phyloP scores from a whole-genome alignment of 2,113 vertebrate species.

The Peromyscus maniculatus region DNA sequence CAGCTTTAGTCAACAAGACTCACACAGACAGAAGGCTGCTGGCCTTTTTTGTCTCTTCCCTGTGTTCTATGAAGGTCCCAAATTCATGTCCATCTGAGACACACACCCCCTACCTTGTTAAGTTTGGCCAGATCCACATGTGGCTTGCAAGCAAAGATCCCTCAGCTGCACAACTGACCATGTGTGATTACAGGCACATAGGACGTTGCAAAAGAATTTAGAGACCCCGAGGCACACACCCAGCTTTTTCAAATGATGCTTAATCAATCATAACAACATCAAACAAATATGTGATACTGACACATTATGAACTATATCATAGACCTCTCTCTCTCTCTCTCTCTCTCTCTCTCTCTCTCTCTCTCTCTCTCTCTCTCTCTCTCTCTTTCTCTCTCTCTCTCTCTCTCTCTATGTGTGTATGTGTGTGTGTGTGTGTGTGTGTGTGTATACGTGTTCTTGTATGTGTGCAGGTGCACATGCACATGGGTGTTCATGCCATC shows the following conservation, averaged over 20 bases:
- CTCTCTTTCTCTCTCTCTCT: no score
- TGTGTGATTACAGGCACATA: no score
- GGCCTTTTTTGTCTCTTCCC: accelerated
- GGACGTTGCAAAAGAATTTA: background rate
- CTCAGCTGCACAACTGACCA: accelerated
- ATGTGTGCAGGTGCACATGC: background rate
- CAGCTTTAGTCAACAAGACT: background rate
- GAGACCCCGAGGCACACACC: no score
- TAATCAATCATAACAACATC: background rate
- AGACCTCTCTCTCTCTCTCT: background rate
- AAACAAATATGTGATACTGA: background rate
- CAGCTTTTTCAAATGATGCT: background rate
- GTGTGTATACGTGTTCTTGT: background rate
- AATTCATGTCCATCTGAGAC: background rate
- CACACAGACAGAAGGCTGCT: accelerated
- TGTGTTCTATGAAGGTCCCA: accelerated
- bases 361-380: background rate
- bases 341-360: background rate
- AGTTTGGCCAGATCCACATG: background rate
- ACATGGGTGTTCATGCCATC: background rate
- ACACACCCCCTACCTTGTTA: no score
- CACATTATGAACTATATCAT: background rate
- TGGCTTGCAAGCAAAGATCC: no score
- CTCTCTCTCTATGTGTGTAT: no score
- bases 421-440: no score